phyloP scores from a whole-genome alignment of 2,113 vertebrate genomes.

The Dipodomys merriami region DNA sequence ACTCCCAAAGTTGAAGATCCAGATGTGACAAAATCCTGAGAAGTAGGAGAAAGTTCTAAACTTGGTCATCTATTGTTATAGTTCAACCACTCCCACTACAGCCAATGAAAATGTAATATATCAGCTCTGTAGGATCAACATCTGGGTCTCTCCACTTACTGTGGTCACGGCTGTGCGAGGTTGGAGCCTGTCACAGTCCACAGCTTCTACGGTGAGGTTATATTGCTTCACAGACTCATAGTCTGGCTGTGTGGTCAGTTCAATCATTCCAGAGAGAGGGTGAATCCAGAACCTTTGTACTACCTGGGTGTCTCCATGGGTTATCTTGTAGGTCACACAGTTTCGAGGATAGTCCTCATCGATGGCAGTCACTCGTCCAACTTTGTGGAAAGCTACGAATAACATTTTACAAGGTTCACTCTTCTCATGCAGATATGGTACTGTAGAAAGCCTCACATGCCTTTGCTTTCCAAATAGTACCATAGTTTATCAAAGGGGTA shows the following conservation, averaged over 20 bases:
- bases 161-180: background rate
- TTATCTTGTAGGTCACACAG: conserved; percentile 72
- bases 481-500: background rate
- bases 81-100: background rate
- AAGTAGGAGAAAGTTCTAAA: background rate
- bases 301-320: conserved; percentile 55
- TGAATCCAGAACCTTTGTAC: conserved; percentile 75
- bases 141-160: conserved; percentile 28
- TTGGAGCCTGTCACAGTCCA: conserved; percentile 65
- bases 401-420: background rate
- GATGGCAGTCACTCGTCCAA: conserved; percentile 69
- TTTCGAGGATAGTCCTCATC: conserved; percentile 70
- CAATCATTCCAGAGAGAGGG: conserved; percentile 64
- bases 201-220: conserved; percentile 65
- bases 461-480: background rate
- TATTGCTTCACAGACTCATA: conserved; percentile 64
- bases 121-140: background rate
- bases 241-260: conserved; percentile 72
- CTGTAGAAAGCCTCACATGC: background rate
- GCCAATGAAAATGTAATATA: background rate
- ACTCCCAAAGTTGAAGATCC: background rate
- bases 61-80: background rate
- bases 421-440: background rate
- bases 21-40: background rate
- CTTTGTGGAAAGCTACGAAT: conserved; percentile 66